A percentile compares a stretch with the other conserved stretches of the same genome.
These are phyloP conservation scores for Pecten maximus DNA, from an alignment of 2,888 invertebrate genomes.

Conservation along the genomic window DNA sequence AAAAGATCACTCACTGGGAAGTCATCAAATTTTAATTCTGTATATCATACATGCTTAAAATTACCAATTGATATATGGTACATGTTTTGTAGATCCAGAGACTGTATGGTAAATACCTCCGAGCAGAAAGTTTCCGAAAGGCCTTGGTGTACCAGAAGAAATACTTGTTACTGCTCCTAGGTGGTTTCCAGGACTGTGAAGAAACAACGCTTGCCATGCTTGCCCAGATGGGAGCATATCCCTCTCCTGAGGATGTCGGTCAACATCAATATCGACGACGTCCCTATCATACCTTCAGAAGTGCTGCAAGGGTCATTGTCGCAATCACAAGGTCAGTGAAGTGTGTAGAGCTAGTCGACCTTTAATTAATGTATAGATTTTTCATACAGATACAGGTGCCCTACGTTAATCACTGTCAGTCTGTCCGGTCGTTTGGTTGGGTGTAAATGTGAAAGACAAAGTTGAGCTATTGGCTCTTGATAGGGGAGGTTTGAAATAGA, in stretches of 20 bases:
- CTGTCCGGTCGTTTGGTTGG: too few species aligned
- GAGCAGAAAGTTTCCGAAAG: slow-evolving; percentile 93
- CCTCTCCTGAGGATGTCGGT: slow-evolving; percentile 60
- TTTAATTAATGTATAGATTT: too few species aligned
- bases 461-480: too few species aligned
- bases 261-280: slow-evolving; percentile 55
- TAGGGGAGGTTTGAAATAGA: too few species aligned
- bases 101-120: slow-evolving; percentile 86
- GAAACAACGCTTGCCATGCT: slow-evolving; percentile 83
- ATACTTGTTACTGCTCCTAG: slow-evolving; percentile 89
- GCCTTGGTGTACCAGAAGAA: slow-evolving; percentile 95
- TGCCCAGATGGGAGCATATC: slow-evolving; percentile 81
- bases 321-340: slow-evolving; percentile 70
- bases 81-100: slow-evolving; percentile 74
- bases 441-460: too few species aligned
- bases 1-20: too few species aligned
- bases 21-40: too few species aligned
- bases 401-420: too few species aligned
- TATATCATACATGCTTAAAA: not conserved
- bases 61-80: slow-evolving; percentile 6
- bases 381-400: too few species aligned
- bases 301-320: slow-evolving; percentile 74
- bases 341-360: too few species aligned
- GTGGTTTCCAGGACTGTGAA: slow-evolving; percentile 85
- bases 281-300: slow-evolving; percentile 72